phyloP scores from a whole-genome alignment of 2,888 invertebrate genomes.

The Anagyrus pseudococci region DNA sequence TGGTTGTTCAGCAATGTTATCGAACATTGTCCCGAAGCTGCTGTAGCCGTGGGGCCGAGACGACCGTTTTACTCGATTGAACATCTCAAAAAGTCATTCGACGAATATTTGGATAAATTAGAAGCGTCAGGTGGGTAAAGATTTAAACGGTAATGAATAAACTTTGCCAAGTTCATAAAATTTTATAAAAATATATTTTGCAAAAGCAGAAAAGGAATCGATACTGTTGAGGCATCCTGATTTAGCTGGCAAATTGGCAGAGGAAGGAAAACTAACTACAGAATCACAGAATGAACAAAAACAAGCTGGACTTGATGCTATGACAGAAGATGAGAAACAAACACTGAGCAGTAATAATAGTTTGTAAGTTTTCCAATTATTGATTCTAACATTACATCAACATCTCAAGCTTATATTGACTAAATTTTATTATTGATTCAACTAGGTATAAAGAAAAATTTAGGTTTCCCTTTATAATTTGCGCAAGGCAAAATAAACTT shows the following conservation, averaged over 20 bases:
- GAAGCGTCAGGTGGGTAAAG: constrained; percentile 62
- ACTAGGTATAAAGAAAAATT: constrained; percentile 71
- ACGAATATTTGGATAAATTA: constrained; percentile 66
- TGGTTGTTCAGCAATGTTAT: constrained; percentile 70
- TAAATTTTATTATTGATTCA: background rate
- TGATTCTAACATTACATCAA: background rate
- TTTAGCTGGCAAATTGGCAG: constrained; percentile 68
- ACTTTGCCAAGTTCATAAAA: background rate
- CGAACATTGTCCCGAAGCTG: constrained; percentile 67
- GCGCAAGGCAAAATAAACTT: constrained; percentile 70
- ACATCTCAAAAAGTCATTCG: constrained; percentile 65
- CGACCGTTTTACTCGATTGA: constrained; percentile 65
- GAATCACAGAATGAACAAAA: constrained; percentile 69
- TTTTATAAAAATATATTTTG: background rate
- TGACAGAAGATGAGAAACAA: constrained; percentile 65
- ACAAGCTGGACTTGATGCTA: constrained; percentile 65
- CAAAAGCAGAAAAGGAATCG: constrained; percentile 64
- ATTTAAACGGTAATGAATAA: background rate
- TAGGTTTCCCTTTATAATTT: constrained; percentile 74
- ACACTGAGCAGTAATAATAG: constrained; percentile 63
- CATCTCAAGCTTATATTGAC: too few relatives aligned
- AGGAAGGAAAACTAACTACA: constrained; percentile 65
- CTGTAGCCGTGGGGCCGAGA: constrained; percentile 62
- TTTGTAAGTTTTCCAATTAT: constrained; percentile 47
- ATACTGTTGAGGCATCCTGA: constrained; percentile 71